Evolutionary conservation across 2,113 vertebrate genomes (phyloP).

Genomic region (Pterophyllum scalare): DNA sequence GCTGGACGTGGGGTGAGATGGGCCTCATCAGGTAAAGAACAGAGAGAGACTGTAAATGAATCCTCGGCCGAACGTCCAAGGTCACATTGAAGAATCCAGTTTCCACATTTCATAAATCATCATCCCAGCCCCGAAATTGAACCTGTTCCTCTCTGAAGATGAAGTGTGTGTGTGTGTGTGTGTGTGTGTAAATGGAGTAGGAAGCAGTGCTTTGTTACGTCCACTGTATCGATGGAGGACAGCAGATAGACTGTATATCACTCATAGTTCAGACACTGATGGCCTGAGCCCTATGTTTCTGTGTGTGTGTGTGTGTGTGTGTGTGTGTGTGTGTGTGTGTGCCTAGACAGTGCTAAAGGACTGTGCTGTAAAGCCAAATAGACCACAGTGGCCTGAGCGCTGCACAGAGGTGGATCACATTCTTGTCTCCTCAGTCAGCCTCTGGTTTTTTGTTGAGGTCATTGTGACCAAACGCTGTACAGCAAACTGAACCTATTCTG

Average conservation of each 20-base stretch:
- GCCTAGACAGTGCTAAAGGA: conserved; percentile 16
- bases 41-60: conserved; percentile 36
- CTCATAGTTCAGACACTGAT: conserved; percentile 59
- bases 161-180: conserved; percentile 44
- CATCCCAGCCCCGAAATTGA: conserved; percentile 63
- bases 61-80: conserved; percentile 40
- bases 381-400: conserved; percentile 11
- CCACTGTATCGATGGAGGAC: conserved; percentile 62
- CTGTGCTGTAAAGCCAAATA: conserved; percentile 28
- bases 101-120: conserved; percentile 70
- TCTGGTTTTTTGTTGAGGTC: background rate
- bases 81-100: conserved; percentile 64
- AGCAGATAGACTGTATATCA: conserved; percentile 61
- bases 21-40: conserved; percentile 15
- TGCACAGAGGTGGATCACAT: background rate
- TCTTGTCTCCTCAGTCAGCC: background rate
- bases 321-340: conserved; percentile 11
- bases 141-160: conserved; percentile 53
- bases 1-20: conserved; percentile 1
- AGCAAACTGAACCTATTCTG: background rate
- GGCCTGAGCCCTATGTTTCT: conserved; percentile 8
- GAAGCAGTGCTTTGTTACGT: conserved; percentile 67
- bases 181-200: conserved; percentile 45
- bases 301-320: background rate
- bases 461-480: background rate